phyloP scores from a whole-genome alignment of 2,797 vertebrate species.

The Myotis myotis region DNA sequence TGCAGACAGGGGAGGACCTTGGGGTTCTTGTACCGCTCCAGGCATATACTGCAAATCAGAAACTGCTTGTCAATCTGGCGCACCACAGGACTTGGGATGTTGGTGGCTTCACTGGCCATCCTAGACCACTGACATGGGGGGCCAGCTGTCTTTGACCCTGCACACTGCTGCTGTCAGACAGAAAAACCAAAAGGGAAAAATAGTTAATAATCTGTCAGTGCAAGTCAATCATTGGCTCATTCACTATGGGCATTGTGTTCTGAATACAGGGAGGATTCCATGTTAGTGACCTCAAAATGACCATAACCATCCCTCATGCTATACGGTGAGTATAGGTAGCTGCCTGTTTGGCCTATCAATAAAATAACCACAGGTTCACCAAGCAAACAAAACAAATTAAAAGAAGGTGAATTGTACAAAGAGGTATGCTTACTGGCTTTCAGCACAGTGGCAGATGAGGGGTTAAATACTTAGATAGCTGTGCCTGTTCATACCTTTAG shows the following conservation, averaged over 20 bases:
- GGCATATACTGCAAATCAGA: conserved; percentile 99
- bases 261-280: neutral
- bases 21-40: conserved; percentile 98
- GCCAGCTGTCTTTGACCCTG: conserved; percentile 89
- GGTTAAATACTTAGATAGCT: neutral
- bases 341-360: neutral
- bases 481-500: neutral
- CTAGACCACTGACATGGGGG: conserved; percentile 92
- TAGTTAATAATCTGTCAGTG: conserved; percentile 10
- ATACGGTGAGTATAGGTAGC: neutral
- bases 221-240: neutral
- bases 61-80: conserved; percentile 99
- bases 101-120: conserved; percentile 98
- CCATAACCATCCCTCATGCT: neutral
- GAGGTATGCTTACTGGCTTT: neutral
- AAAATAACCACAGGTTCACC: neutral
- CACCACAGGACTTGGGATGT: conserved; percentile 96
- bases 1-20: conserved; percentile 99
- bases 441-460: neutral
- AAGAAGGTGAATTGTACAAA: neutral
- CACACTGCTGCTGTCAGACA: conserved; percentile 85
- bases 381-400: neutral
- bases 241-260: neutral
- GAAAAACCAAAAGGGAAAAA: neutral
- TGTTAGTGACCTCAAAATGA: neutral